Evolutionary conservation across 1,140 invertebrate species (phyloP).

Genomic region (Acromyrmex heyeri): DNA sequence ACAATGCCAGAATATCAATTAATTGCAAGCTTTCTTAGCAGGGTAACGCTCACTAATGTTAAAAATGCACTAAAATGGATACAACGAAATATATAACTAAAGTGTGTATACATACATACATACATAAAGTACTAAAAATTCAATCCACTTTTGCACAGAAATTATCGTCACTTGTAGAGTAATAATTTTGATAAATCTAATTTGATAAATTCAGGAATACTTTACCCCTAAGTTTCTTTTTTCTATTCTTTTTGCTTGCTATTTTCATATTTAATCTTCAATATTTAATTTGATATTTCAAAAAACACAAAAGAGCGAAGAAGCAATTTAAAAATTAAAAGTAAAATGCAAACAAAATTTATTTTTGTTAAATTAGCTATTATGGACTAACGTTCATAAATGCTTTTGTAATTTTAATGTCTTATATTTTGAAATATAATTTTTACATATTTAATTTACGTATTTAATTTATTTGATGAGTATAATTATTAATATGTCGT

Average conservation of each 20-base stretch:
- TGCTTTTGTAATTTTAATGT: slow-evolving; percentile 56
- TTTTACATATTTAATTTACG: slow-evolving; percentile 38
- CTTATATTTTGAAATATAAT: slow-evolving; percentile 30
- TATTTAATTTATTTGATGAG: slow-evolving; percentile 22
- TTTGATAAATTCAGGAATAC: not conserved
- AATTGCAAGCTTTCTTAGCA: slow-evolving; percentile 90
- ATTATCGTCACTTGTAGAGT: slow-evolving; percentile 7
- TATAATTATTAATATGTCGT: not conserved
- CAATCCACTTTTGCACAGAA: not conserved
- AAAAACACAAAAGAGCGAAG: slow-evolving; percentile 50
- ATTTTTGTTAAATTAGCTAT: not conserved
- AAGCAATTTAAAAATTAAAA: not conserved
- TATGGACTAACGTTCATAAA: not conserved
- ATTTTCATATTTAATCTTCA: slow-evolving; percentile 30
- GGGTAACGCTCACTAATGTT: slow-evolving; percentile 89
- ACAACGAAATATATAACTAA: slow-evolving; percentile 78
- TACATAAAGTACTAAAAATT: not conserved
- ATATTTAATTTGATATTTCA: slow-evolving; percentile 65
- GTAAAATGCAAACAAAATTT: slow-evolving; percentile 14
- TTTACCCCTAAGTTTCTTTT: not conserved
- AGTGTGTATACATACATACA: not conserved
- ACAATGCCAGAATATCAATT: slow-evolving; percentile 91
- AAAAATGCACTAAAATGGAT: slow-evolving; percentile 90
- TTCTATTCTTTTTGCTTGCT: slow-evolving; percentile 8
- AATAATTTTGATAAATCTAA: not conserved